Evolutionary conservation across 1,140 invertebrate genomes (phyloP).

Genomic region (Hyles euphorbiae): DNA sequence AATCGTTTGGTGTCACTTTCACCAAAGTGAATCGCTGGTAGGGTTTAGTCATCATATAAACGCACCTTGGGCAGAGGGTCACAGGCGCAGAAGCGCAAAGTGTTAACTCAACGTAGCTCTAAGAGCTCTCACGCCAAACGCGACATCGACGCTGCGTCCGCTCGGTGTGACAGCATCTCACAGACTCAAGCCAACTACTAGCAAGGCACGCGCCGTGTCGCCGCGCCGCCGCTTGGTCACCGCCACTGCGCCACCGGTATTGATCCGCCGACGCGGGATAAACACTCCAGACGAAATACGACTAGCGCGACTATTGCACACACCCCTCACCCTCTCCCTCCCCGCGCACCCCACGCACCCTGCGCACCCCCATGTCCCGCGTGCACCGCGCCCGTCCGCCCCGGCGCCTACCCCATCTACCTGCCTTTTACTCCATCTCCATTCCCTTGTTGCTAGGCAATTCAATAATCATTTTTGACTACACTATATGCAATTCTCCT

Average conservation of each 20-base stretch:
- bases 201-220: slow-evolving; percentile 52
- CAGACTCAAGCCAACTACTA: slow-evolving; percentile 52
- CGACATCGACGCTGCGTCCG: slow-evolving; percentile 70
- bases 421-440: slow-evolving; percentile 16
- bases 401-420: slow-evolving; percentile 45
- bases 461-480: slow-evolving; percentile 5
- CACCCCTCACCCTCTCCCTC: slow-evolving; percentile 46
- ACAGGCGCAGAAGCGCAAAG: slow-evolving; percentile 59
- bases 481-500: no score
- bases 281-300: slow-evolving; percentile 73
- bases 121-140: slow-evolving; percentile 71
- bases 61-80: slow-evolving; percentile 58
- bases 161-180: slow-evolving; percentile 72
- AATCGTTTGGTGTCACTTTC: slow-evolving; percentile 73
- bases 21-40: slow-evolving; percentile 63
- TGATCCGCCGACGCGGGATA: slow-evolving; percentile 70
- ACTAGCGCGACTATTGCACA: slow-evolving; percentile 65
- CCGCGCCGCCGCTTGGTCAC: slow-evolving; percentile 57
- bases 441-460: slow-evolving; percentile 20
- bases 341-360: slow-evolving; percentile 1
- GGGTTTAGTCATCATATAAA: slow-evolving; percentile 66
- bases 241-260: slow-evolving; percentile 71
- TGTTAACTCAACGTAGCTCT: slow-evolving; percentile 60
- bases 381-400: slow-evolving; percentile 43
- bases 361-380: slow-evolving; percentile 22